Percentiles rank a stretch among this genome's conserved stretches.
These are phyloP conservation scores for Lobophora halterata DNA, from an alignment of 2,888 invertebrate genomes.

Conservation along the genomic window DNA sequence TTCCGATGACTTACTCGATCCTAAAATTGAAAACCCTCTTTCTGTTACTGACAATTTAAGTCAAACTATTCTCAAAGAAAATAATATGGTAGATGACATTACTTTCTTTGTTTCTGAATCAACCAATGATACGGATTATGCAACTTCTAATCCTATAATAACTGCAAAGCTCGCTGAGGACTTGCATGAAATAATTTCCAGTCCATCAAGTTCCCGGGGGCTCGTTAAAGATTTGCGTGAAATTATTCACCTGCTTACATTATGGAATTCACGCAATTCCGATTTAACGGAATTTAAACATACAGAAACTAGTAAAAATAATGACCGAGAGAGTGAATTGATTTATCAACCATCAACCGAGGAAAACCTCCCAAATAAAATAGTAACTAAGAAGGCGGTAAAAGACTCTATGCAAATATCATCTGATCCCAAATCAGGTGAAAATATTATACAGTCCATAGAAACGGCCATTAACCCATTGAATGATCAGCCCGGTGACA, in stretches of 20 bases:
- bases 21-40: no score
- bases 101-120: neutral
- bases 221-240: conserved; percentile 16
- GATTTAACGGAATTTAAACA: neutral
- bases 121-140: conserved; percentile 1
- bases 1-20: no score
- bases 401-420: no score
- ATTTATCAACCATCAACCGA: neutral
- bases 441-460: no score
- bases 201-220: conserved; percentile 1
- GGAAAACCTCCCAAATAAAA: no score
- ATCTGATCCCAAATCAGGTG: no score
- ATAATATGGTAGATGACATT: no score
- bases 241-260: conserved; percentile 14
- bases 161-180: conserved; percentile 1
- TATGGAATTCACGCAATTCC: conserved; percentile 10
- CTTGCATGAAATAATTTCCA: conserved; percentile 10
- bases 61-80: neutral
- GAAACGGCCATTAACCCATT: no score
- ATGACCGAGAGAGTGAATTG: neutral
- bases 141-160: neutral
- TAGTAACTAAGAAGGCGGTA: no score
- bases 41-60: neutral
- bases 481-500: no score
- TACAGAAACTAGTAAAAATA: neutral